Percentiles rank a stretch among this genome's conserved stretches.
These are phyloP conservation scores for Epinephelus malabaricus DNA, from an alignment of 2,797 vertebrate genomes.

Conservation along the genomic window DNA sequence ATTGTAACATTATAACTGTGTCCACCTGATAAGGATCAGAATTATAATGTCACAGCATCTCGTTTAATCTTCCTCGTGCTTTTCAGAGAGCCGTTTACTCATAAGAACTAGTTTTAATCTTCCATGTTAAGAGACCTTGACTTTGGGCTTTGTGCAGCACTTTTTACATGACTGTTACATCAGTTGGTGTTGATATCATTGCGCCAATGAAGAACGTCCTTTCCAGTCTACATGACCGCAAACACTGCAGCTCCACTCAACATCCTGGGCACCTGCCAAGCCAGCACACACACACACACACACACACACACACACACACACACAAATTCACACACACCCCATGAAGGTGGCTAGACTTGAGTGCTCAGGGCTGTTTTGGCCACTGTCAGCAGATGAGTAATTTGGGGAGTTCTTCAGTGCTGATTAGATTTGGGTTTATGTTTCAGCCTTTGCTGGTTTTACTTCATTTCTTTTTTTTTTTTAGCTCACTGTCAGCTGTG, in stretches of 20 bases:
- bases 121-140: slow-evolving; percentile 3
- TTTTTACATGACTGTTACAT: slow-evolving; percentile 23
- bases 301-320: slow-evolving; percentile 5
- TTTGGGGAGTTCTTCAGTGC: slow-evolving; percentile 39
- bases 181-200: slow-evolving; percentile 29
- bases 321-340: slow-evolving; percentile 16
- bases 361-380: slow-evolving; percentile 54
- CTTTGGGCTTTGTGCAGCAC: background rate
- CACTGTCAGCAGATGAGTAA: slow-evolving; percentile 62
- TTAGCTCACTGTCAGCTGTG: slow-evolving; percentile 4
- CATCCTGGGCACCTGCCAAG: slow-evolving; percentile 68
- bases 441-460: slow-evolving; percentile 27
- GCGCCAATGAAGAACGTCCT: slow-evolving; percentile 55
- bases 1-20: background rate
- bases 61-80: slow-evolving; percentile 11
- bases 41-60: background rate
- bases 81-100: slow-evolving; percentile 1
- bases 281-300: slow-evolving; percentile 4
- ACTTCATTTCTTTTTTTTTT: slow-evolving; percentile 36
- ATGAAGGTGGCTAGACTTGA: slow-evolving; percentile 53
- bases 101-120: slow-evolving; percentile 9
- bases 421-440: slow-evolving; percentile 63
- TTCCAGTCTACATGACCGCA: slow-evolving; percentile 56
- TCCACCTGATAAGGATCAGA: slow-evolving; percentile 5
- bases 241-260: slow-evolving; percentile 67